A percentile compares a stretch with the other conserved stretches of the same genome.
Conservation (phyloP, 2,797 vertebrate species). For the Eulemur rubriventer region DNA sequence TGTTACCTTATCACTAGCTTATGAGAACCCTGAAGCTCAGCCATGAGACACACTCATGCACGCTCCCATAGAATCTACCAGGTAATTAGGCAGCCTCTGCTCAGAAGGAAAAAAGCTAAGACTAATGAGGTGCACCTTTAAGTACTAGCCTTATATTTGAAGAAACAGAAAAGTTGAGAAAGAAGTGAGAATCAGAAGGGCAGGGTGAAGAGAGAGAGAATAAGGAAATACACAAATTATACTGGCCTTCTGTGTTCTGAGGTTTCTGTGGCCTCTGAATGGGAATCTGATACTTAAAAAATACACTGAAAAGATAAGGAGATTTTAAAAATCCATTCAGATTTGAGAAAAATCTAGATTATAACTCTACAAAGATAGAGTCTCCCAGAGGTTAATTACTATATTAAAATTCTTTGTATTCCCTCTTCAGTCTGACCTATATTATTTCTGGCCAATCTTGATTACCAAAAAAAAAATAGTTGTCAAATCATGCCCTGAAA, state of each 20-base stretch:
- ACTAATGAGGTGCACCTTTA: slow-evolving; percentile 21
- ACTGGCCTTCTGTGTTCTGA: neutral
- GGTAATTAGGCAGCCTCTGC: slow-evolving; percentile 11
- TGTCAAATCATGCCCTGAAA: neutral
- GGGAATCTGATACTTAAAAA: neutral
- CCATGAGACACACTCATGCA: neutral
- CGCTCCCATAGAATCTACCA: neutral
- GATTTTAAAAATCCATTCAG: neutral
- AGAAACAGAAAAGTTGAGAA: neutral
- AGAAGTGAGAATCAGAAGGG: neutral
- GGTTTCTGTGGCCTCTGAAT: neutral
- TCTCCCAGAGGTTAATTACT: neutral
- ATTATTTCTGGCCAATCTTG: neutral
- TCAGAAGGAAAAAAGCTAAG: slow-evolving; percentile 31
- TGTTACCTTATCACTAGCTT: neutral
- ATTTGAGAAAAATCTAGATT: neutral
- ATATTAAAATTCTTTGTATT: neutral
- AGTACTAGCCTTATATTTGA: neutral
- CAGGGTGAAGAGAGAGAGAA: neutral
- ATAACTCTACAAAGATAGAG: neutral
- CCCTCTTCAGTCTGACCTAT: neutral
- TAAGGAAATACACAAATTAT: neutral
- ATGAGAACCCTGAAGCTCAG: slow-evolving; percentile 21
- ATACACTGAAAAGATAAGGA: neutral
- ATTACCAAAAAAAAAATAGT: neutral